Conservation (phyloP, 2,888 invertebrate genomes). For the Hypselothyrea guttata region DNA sequence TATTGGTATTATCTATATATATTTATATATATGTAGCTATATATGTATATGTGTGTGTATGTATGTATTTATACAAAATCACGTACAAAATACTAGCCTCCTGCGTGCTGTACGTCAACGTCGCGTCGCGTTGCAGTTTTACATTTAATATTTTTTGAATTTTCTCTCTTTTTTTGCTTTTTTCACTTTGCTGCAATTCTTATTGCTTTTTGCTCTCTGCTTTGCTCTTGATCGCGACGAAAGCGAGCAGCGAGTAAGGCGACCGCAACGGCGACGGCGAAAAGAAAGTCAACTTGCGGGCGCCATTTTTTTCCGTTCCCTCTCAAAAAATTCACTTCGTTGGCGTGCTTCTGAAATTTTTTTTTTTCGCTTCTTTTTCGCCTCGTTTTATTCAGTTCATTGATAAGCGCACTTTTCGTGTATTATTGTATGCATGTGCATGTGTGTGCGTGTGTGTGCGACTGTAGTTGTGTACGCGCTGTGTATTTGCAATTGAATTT, state of each 20-base stretch:
- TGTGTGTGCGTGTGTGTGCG: constrained; percentile 57
- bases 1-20: constrained; percentile 53
- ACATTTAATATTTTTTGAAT: constrained; percentile 64
- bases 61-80: constrained; percentile 73
- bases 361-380: constrained; percentile 41
- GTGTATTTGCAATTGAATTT: constrained; percentile 75
- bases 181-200: constrained; percentile 39
- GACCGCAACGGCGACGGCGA: constrained; percentile 56
- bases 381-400: constrained; percentile 59
- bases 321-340: constrained; percentile 73
- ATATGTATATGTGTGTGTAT: constrained; percentile 64
- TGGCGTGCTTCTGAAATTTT: constrained; percentile 58
- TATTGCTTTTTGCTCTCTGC: constrained; percentile 36
- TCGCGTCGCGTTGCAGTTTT: constrained; percentile 55
- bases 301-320: constrained; percentile 80
- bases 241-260: constrained; percentile 68
- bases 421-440: constrained; percentile 55
- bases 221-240: constrained; percentile 59
- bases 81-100: constrained; percentile 77
- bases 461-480: constrained; percentile 58
- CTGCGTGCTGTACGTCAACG: constrained; percentile 56
- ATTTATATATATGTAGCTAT: constrained; percentile 70
- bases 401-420: constrained; percentile 67
- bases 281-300: constrained; percentile 81
- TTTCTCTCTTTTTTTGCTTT: constrained; percentile 37